Conservation (phyloP, 1,140 invertebrate species). For the Ips nitidus region DNA sequence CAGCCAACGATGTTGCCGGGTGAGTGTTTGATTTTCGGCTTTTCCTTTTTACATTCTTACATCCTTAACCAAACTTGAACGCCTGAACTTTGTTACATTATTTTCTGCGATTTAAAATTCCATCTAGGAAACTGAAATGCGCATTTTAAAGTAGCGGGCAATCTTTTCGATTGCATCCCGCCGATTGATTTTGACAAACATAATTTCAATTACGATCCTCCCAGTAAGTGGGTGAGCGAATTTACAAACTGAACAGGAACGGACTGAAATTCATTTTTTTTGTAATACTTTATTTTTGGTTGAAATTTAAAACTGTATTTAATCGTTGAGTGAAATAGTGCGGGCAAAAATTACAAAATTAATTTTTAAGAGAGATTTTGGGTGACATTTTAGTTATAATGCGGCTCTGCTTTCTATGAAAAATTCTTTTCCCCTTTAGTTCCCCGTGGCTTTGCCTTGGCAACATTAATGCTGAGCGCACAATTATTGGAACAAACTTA, state of each 20-base stretch:
- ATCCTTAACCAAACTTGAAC: no score
- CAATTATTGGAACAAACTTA: slow-evolving; percentile 51
- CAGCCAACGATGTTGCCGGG: slow-evolving; percentile 11
- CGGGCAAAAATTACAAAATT: neutral
- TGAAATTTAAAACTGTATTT: no score
- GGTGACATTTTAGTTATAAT: neutral
- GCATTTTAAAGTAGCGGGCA: slow-evolving; percentile 27
- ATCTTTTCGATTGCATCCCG: slow-evolving; percentile 31
- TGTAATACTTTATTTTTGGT: no score
- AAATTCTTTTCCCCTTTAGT: slow-evolving; percentile 26
- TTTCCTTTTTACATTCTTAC: no score
- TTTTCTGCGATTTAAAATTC: slow-evolving; percentile 19
- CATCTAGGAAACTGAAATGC: slow-evolving; percentile 16
- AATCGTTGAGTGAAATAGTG: no score
- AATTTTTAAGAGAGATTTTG: neutral
- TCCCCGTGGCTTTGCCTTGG: slow-evolving; percentile 19
- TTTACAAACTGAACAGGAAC: slow-evolving; percentile 21
- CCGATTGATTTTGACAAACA: slow-evolving; percentile 45
- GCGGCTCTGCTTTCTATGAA: neutral
- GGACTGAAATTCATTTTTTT: no score
- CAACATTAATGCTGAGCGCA: slow-evolving; percentile 48
- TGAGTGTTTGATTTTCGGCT: no score
- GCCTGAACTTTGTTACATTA: slow-evolving; percentile 10
- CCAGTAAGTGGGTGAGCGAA: slow-evolving; percentile 25
- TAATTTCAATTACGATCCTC: slow-evolving; percentile 47